Evolutionary conservation across 2,888 invertebrate species (phyloP), one percentile per base, ranked within the genome.

Genomic region (Serrognathus titanus): DNA sequence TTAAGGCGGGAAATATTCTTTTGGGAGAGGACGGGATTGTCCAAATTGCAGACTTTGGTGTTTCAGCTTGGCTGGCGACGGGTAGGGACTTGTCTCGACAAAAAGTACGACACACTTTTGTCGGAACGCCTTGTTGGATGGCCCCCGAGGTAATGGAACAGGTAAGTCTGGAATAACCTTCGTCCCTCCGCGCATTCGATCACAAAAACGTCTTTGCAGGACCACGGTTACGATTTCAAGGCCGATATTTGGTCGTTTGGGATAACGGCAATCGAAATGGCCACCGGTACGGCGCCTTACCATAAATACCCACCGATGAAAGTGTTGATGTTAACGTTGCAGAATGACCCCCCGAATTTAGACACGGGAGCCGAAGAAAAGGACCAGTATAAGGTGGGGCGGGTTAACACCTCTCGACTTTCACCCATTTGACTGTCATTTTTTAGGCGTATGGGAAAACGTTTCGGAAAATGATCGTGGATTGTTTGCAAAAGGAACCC

Each of bases 121-220:
- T 99, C 1, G 99, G 99, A 9, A 98, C 98, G 1, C 97, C 97
- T 0, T 98, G 97, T 74, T 99, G 97, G 97, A 97, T 97, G 97
- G 97, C 98, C 2, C 98, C 98, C 1, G 98, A 99, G 82, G 98
- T 99, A 63, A 98, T 98, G 97, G 94, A 96, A 79, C 95, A 95
- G 83, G 90, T 90, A 77, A 58, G 51, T 31, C 24, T 3, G 24
- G n/a, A n/a, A n/a, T n/a, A n/a, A n/a, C n/a, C n/a, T n/a, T n/a
- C n/a, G n/a, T n/a, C 24, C 1, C 24, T 1, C 4, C 4, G 2
- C 24, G 6, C 24, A 31, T 31, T 7, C 24, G 6, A 31, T 31
- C 5, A 7, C 6, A 31, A 31, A 50, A 52, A 16, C 13, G 16
- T 40, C 40, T 63, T 67, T 73, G 71, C 74, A 90, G 88, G 93